These are phyloP conservation scores for Mesoligia furuncula DNA, from an alignment of 2,888 invertebrate genomes.

Conservation along the genomic window DNA sequence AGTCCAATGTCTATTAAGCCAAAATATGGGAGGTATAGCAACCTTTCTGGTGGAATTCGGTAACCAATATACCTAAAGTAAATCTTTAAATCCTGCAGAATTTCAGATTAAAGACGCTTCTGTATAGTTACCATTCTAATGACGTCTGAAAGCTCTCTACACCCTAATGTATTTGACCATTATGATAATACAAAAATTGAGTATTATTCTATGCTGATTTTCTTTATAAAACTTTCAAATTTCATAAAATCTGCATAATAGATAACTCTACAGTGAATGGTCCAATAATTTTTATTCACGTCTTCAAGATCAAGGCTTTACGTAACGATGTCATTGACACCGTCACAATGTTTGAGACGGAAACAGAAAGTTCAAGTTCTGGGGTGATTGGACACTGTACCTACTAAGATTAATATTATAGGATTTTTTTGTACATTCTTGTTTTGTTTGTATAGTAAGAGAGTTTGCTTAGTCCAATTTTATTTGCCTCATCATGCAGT, in stretches of 20 bases:
- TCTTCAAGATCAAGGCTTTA: conserved; percentile 44
- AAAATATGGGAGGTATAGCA: neutral
- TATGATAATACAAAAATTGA: neutral
- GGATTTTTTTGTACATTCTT: too few relatives aligned
- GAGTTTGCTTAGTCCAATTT: neutral
- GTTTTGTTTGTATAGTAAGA: neutral
- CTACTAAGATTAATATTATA: neutral
- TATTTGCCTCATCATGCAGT: neutral
- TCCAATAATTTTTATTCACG: neutral
- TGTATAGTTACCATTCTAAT: neutral
- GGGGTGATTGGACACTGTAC: neutral
- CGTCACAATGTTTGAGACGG: conserved; percentile 16
- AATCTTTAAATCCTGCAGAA: neutral
- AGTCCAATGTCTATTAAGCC: too few relatives aligned
- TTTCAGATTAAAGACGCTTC: accelerated
- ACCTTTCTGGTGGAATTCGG: neutral
- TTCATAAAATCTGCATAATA: conserved; percentile 5
- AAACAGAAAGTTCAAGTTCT: conserved; percentile 60
- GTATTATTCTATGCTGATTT: neutral
- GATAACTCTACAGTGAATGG: neutral
- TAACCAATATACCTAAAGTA: neutral
- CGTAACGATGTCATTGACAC: conserved; percentile 52
- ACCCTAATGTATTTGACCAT: neutral
- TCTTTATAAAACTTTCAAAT: neutral
- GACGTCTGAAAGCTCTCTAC: neutral